Percentiles rank a stretch among this genome's conserved stretches.
Conservation (phyloP, 2,113 vertebrate species). For the Ctenodactylus gundi region DNA sequence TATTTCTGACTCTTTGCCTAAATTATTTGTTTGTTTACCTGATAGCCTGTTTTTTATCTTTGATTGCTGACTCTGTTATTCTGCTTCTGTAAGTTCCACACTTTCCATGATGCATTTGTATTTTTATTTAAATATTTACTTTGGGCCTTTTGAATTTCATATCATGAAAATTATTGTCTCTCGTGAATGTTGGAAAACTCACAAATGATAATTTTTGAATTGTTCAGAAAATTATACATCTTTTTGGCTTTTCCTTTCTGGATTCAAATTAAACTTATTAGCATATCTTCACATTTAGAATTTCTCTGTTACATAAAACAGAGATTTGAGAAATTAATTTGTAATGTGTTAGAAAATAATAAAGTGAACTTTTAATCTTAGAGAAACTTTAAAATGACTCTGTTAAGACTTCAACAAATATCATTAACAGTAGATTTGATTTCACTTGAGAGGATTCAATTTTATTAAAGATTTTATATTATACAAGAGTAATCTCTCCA, state of each 20-base stretch:
- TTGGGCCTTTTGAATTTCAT: neutral
- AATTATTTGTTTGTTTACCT: conserved; percentile 1
- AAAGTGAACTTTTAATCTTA: neutral
- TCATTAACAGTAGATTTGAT: neutral
- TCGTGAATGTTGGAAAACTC: neutral
- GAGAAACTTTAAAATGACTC: neutral
- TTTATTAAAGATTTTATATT: neutral
- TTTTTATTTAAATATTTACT: neutral
- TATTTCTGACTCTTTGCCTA: neutral
- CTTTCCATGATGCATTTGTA: neutral
- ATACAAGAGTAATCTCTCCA: neutral
- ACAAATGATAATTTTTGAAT: neutral
- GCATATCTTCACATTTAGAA: neutral
- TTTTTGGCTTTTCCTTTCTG: neutral
- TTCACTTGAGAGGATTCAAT: neutral
- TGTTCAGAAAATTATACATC: neutral
- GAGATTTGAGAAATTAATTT: neutral
- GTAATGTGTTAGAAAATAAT: neutral
- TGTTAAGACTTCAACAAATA: neutral
- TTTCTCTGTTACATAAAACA: neutral
- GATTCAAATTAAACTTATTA: neutral
- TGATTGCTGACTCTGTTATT: neutral
- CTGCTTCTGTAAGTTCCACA: neutral
- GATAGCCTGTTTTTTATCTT: neutral
- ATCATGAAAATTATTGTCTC: neutral